Conservation (phyloP, 2,888 invertebrate species). For the Eucera pruinosa region DNA sequence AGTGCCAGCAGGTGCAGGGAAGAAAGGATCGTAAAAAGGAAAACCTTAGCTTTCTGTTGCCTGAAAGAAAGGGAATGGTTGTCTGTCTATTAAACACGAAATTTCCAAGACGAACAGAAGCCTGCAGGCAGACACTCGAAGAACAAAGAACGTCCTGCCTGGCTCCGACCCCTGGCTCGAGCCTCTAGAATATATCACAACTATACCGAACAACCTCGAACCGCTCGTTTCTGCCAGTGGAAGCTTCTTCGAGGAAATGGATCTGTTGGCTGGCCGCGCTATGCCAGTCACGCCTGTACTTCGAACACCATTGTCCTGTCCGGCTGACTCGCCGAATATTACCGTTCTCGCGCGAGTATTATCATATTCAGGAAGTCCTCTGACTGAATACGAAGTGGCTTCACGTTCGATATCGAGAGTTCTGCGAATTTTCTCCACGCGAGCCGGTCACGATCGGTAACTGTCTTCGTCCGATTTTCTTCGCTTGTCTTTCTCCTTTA, state of each 20-base stretch:
- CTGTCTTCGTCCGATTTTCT: not conserved
- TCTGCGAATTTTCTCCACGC: conserved; percentile 27
- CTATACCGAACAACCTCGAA: conserved; percentile 1
- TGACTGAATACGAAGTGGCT: conserved; percentile 55
- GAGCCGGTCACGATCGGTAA: conserved; percentile 12
- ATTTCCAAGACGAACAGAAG: conserved; percentile 16
- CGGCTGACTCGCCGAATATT: conserved; percentile 70
- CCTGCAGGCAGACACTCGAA: not conserved
- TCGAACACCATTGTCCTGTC: conserved; percentile 58
- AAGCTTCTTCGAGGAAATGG: conserved; percentile 55
- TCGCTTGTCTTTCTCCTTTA: too few species aligned
- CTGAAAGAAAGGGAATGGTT: conserved; percentile 12
- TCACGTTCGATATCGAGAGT: conserved; percentile 33
- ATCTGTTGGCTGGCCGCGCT: conserved; percentile 43
- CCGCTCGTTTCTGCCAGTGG: conserved; percentile 35
- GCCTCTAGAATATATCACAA: not conserved
- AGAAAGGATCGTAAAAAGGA: conserved; percentile 7
- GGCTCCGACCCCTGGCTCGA: not conserved
- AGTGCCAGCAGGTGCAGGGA: conserved; percentile 26
- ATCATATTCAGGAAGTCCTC: conserved; percentile 65
- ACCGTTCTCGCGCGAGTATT: conserved; percentile 65
- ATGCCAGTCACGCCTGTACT: conserved; percentile 61
- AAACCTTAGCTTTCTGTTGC: too few species aligned
- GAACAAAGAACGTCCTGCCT: conserved; percentile 25
- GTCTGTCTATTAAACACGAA: not conserved